Base-by-base conservation (phyloP, 2,113 vertebrate genomes). In the Coturnix japonica region DNA sequence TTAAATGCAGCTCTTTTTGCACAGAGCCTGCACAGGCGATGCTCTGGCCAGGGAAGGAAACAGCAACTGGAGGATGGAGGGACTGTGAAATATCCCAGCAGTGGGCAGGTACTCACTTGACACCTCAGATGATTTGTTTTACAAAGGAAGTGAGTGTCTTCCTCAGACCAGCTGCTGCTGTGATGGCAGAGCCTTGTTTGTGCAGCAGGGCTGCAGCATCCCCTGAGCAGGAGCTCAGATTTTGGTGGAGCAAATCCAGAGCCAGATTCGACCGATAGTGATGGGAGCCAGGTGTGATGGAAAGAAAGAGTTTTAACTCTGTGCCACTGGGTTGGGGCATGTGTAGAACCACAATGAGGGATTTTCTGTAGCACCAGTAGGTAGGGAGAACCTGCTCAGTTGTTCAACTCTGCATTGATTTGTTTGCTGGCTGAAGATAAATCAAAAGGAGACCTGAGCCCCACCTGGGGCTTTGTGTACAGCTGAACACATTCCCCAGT, bases 1-100 rank as follows among this genome's bases (percentile, higher is more conserved):
- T 86, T 75, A 82, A 30, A 82, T 95, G 94, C 85, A 90, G 49
- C 90, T 81, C 94, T 81, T 94, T 83, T 31, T 69, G 63, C 88
- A 70, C 11, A 28, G 66, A 78, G 71, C 21, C 39, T 44, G 72
- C 53, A 88, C 16, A 92, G 73, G 44, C 44, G 78, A 57, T 79
- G 93, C 96, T 97, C 41, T 8, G 67, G 85, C 35, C 39, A 77
- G 46, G 67, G 53, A 11, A 6, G 26, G 66, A 90, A 96, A 78
- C 25, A 41, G 82, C 67, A 65, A 21, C 0, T 23, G 65, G 65
- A 77, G 66, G 60, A 67, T 74, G 64, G 64, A 89, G 86, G 81
- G 85, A 80, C 90, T 94, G 89, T 72, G 91, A 44, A 94, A 93
- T 41, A 51, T 74, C 88, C 84, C 80, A 83, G 80, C 15, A 33